phyloP scores from a whole-genome alignment of 2,113 vertebrate species.

The Muntiacus reevesi region DNA sequence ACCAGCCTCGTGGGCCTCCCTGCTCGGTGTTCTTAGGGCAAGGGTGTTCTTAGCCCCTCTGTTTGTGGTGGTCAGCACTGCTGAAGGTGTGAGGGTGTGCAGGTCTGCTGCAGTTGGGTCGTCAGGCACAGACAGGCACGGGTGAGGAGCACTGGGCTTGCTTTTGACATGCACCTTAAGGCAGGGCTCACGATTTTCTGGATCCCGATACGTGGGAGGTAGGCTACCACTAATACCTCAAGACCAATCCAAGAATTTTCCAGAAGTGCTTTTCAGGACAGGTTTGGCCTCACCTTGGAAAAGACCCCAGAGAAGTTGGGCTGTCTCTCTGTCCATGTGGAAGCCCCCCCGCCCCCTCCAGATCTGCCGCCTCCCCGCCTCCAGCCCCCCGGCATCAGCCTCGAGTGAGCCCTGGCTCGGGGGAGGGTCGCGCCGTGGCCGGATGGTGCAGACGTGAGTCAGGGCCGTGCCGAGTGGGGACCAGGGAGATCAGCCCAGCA shows the following conservation, averaged over 20 bases:
- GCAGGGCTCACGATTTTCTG: background rate
- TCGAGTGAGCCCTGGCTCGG: accelerated
- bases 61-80: constrained; percentile 49
- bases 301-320: background rate
- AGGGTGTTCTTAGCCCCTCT: constrained; percentile 13
- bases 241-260: background rate
- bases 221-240: background rate
- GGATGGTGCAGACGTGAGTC: background rate
- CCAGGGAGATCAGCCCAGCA: background rate
- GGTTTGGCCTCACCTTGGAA: background rate
- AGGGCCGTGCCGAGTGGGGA: accelerated
- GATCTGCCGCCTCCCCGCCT: accelerated
- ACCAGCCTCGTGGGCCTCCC: constrained; percentile 77
- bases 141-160: background rate
- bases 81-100: constrained; percentile 21
- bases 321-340: background rate
- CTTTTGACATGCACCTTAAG: background rate
- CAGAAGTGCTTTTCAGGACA: background rate
- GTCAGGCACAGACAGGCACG: background rate
- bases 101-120: background rate
- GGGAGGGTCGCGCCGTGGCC: accelerated
- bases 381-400: background rate
- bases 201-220: background rate
- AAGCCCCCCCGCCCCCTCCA: background rate
- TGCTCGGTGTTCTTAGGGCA: constrained; percentile 77